Conservation (phyloP, 2,888 invertebrate species). For the Cheilosia impressa region DNA sequence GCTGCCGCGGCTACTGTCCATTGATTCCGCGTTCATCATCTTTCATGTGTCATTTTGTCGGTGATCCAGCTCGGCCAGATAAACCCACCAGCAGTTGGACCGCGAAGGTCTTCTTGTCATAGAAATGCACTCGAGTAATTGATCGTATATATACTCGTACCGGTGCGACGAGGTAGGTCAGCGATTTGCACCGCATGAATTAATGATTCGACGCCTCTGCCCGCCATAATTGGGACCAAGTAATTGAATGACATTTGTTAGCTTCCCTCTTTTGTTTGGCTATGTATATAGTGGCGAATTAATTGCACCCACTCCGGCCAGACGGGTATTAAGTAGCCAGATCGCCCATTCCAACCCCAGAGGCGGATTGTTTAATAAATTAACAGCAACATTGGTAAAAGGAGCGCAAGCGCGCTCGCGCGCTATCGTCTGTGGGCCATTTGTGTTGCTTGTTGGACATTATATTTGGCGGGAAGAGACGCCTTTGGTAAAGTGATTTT, state of each 20-base stretch:
- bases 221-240: constrained; percentile 65
- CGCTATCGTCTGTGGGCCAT: neutral
- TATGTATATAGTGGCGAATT: constrained; percentile 43
- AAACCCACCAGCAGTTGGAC: constrained; percentile 38
- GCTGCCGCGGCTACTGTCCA: constrained; percentile 73
- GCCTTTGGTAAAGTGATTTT: constrained; percentile 75
- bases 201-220: constrained; percentile 72
- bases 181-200: constrained; percentile 58
- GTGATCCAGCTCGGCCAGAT: constrained; percentile 61
- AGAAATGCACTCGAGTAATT: constrained; percentile 62
- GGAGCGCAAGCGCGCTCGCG: constrained; percentile 14
- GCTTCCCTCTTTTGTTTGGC: constrained; percentile 44
- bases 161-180: constrained; percentile 68
- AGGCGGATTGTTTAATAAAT: constrained; percentile 74
- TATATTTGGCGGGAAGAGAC: constrained; percentile 27
- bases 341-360: constrained; percentile 65
- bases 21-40: constrained; percentile 67
- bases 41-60: constrained; percentile 75
- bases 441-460: constrained; percentile 19
- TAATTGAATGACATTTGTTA: constrained; percentile 75
- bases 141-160: constrained; percentile 37
- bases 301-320: constrained; percentile 54
- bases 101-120: constrained; percentile 61
- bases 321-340: constrained; percentile 68
- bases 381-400: constrained; percentile 39